Evolutionary conservation across 2,888 invertebrate species (phyloP), one percentile per base, ranked within the genome.

Genomic region (Pristionchus mayeri): DNA sequence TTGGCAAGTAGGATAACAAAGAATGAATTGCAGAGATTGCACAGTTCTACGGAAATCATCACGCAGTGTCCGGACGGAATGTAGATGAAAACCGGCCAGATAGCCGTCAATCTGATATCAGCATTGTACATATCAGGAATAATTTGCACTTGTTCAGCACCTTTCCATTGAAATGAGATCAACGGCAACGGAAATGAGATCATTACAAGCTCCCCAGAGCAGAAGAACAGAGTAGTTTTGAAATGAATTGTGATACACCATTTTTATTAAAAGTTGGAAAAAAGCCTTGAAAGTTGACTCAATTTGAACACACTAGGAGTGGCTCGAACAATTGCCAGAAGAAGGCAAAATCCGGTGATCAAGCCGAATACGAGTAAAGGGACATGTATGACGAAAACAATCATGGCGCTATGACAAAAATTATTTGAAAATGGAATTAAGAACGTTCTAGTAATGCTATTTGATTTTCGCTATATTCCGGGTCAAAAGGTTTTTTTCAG

Each of bases 171-270:
- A 27, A 24, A 60, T 60, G 1, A 60, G 57, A 27, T 60, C 57
- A 3, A 30, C 57, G 27, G 67, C 13, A 27, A 67, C 37, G 3
- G 67, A 37, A 13, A 67, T 37, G 21, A 67, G 11, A 6, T 67
- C 67, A 37, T 67, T 67, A 13, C 34, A 67, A 3, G 37, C 67
- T 13, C 67, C 67, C 67, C 67, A 67, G 1, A 67, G 21, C 13
- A 67, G n/a, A 37, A 67, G 67, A 18, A 34, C 67, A 9, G 67
- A 67, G 37, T 67, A 67, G 27, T 67, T 67, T 37, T 67, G 67
- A 18, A 30, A 34, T 13, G 24, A 27, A 9, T 27, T 7, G 27
- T 60, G 27, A 57, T 9, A 9, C 24, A 57, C n/a, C n/a, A 18
- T 7, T 54, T n/a, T 54, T n/a, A 54, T 54, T n/a, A 18, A n/a